These are phyloP conservation scores for Scomber japonicus DNA, from an alignment of 2,113 vertebrate species.

Conservation along the genomic window DNA sequence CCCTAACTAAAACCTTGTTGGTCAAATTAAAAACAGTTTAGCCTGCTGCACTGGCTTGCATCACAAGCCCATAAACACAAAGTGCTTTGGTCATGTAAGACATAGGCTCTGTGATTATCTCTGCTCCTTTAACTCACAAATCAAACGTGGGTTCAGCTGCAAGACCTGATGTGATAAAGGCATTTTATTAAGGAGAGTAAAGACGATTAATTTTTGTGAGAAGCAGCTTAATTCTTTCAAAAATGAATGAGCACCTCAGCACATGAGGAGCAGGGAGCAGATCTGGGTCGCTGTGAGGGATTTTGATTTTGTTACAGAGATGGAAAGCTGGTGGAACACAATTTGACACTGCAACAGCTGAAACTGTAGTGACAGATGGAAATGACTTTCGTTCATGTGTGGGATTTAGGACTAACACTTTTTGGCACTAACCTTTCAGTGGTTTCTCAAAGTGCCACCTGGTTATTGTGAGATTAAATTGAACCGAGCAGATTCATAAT, in stretches of 20 bases:
- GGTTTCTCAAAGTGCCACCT: constrained; percentile 64
- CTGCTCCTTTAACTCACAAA: constrained; percentile 84
- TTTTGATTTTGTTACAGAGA: background rate
- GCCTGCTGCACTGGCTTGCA: constrained; percentile 84
- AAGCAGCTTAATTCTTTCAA: background rate
- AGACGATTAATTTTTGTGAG: constrained; percentile 33
- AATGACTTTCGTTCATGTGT: constrained; percentile 33
- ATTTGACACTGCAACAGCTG: constrained; percentile 8
- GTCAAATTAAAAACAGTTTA: constrained; percentile 90
- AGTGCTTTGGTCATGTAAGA: constrained; percentile 84
- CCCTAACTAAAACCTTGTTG: constrained; percentile 88
- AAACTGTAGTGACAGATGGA: constrained; percentile 42
- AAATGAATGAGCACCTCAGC: background rate
- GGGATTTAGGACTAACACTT: constrained; percentile 29
- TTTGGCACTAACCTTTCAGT: constrained; percentile 44
- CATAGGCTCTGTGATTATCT: constrained; percentile 82
- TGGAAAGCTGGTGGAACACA: constrained; percentile 11
- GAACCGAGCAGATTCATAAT: constrained; percentile 75
- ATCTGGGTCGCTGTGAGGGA: constrained; percentile 7
- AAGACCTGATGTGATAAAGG: constrained; percentile 64
- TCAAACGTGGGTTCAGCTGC: constrained; percentile 75
- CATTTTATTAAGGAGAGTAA: constrained; percentile 45
- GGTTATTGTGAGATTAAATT: constrained; percentile 79
- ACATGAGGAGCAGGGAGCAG: constrained; percentile 6
- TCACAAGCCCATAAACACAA: constrained; percentile 85